phyloP scores from a whole-genome alignment of 2,888 invertebrate genomes.

The Pyrrhosoma nymphula region DNA sequence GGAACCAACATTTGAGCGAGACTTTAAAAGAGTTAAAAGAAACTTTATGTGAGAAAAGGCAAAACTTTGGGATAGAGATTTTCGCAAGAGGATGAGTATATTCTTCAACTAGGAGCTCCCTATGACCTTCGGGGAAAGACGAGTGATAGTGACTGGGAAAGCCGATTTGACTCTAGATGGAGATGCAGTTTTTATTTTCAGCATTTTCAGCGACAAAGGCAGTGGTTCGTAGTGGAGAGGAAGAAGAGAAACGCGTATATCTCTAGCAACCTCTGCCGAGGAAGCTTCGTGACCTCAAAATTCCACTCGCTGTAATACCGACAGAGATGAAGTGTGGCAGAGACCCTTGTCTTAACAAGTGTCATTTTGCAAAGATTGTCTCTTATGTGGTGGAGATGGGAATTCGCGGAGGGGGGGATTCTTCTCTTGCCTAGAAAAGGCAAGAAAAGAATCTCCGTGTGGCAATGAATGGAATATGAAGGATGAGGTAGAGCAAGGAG shows the following conservation, averaged over 20 bases:
- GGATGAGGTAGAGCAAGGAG: too few relatives aligned
- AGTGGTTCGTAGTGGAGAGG: not conserved
- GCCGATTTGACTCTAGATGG: not conserved
- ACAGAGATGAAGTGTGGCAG: not conserved
- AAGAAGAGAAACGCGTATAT: not conserved
- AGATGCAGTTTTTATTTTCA: not conserved
- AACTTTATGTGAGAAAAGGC: too few relatives aligned
- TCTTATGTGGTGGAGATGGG: not conserved
- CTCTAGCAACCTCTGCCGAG: not conserved
- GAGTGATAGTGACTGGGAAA: not conserved
- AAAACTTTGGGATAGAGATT: too few relatives aligned
- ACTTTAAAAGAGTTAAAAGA: too few relatives aligned
- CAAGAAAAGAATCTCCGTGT: too few relatives aligned
- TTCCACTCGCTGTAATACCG: not conserved
- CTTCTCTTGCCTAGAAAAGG: too few relatives aligned
- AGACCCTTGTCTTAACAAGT: not conserved
- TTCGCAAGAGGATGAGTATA: too few relatives aligned
- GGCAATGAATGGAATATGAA: too few relatives aligned
- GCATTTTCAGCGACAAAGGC: too few relatives aligned
- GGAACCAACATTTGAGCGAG: too few relatives aligned
- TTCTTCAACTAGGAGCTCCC: too few relatives aligned
- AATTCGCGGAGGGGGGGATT: not conserved
- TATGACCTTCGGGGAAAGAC: not conserved
- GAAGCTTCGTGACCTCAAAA: conserved; percentile 1
- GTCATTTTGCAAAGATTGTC: not conserved